phyloP scores from a whole-genome alignment of 2,888 invertebrate species.

The Micoletzkya japonica region DNA sequence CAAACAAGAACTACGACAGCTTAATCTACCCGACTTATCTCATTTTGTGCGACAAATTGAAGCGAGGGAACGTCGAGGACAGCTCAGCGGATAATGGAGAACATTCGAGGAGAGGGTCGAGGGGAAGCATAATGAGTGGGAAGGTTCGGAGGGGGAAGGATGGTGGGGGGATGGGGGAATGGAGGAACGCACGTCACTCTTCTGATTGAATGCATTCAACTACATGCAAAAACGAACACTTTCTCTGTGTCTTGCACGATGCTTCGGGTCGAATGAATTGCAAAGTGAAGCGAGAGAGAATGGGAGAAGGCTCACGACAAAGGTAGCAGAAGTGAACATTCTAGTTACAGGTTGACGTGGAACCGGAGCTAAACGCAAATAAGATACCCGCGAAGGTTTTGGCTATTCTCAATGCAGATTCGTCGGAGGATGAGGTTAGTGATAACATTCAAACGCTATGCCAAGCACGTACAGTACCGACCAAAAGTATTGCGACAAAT shows the following conservation, averaged over 20 bases:
- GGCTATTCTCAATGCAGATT: too few species aligned
- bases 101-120: conserved; percentile 31
- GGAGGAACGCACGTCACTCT: too few species aligned
- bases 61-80: conserved; percentile 15
- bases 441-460: too few species aligned
- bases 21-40: conserved; percentile 57
- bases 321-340: too few species aligned
- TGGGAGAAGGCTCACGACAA: too few species aligned
- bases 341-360: conserved; percentile 41
- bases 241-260: too few species aligned
- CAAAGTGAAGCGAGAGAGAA: background rate
- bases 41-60: conserved; percentile 52
- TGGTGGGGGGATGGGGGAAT: too few species aligned
- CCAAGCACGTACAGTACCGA: too few species aligned
- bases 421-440: too few species aligned
- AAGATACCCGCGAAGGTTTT: conserved; percentile 11
- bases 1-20: conserved; percentile 51
- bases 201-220: too few species aligned
- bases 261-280: background rate
- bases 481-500: too few species aligned
- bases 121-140: conserved; percentile 27
- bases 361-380: conserved; percentile 33
- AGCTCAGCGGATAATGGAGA: conserved; percentile 5
- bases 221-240: too few species aligned
- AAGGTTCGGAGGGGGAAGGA: conserved; percentile 21